Evolutionary conservation across 1,140 invertebrate genomes (phyloP), one percentile per base, ranked within the genome.

Genomic region (Doryteuthis pealeii): DNA sequence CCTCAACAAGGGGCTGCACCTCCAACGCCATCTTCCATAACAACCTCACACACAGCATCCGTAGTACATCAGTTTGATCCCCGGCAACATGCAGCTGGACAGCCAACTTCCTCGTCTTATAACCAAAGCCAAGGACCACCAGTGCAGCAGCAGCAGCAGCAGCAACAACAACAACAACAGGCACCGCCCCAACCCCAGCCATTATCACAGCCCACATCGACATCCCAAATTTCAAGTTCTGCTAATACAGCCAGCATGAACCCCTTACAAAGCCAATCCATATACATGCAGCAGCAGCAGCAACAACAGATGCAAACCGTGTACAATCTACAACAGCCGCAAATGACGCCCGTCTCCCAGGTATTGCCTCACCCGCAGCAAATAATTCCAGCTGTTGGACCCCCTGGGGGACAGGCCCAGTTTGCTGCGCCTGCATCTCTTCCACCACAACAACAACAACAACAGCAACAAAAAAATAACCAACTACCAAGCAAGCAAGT

Each of bases 301-400:
- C 76, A 74, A 71, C 76, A 75, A 15, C 71, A 62, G 77, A 72
- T 74, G 33, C 73, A 28, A 45, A 73, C 71, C 77, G 76, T 72
- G 78, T 76, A 73, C 88, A 89, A 78, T 87, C 88, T 79, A 70
- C 79, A 79, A 78, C 77, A 78, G 69, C 76, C 79, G 73, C 74
- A 81, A 67, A 73, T 58, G 69, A 35, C 67, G 40, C 68, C 74
- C 71, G 73, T 71, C 33, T 66, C 73, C 35, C 58, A 30, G 43
- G 26, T 66, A 54, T n/a, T 45, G n/a, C n/a, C n/a, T 18, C 69
- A 5, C 66, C 35, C 40, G 66, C 35, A 31, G 62, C 32, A 65
- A 5, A 32, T 54, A 45, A 26, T 68, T 40, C 32, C 32, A 1
- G 33, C 30, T 69, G 73, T 75, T 28, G 62, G 54, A 54, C 73